Evolutionary conservation across 2,888 invertebrate genomes (phyloP).

Genomic region (Oscheius sp.): DNA sequence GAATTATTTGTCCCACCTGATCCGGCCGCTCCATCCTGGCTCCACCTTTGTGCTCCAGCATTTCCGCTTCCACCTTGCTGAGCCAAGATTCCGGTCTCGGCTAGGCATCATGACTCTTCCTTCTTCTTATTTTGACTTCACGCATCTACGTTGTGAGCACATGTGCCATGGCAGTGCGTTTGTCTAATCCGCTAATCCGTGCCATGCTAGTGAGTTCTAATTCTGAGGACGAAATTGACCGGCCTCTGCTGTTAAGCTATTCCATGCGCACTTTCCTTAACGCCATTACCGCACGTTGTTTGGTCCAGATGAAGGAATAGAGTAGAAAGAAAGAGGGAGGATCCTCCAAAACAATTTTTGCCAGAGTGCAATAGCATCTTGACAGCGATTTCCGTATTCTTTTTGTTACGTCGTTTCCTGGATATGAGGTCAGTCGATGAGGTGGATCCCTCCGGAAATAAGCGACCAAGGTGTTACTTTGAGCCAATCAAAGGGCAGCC

Average conservation of each 20-base stretch:
- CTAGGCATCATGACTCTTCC: not conserved
- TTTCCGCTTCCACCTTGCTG: not conserved
- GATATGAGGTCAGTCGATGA: no score
- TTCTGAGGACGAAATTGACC: conserved; percentile 19
- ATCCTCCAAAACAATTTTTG: not conserved
- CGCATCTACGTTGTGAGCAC: not conserved
- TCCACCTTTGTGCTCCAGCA: conserved; percentile 20
- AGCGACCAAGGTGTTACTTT: no score
- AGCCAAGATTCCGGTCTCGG: no score
- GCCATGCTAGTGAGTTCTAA: conserved; percentile 22
- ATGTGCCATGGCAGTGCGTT: no score
- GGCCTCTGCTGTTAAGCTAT: conserved; percentile 10
- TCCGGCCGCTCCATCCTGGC: conserved; percentile 19
- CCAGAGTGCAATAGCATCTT: no score
- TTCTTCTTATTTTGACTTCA: not conserved
- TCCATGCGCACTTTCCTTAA: conserved; percentile 19
- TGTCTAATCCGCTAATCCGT: conserved; percentile 27
- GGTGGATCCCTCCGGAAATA: no score
- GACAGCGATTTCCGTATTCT: no score
- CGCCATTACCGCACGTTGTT: conserved; percentile 12
- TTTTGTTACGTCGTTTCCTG: no score
- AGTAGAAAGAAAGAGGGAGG: not conserved
- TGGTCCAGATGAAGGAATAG: not conserved
- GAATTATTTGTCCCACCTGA: conserved; percentile 30
- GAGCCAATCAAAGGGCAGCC: no score